Evolutionary conservation across 2,797 vertebrate genomes (phyloP), one percentile per base, ranked within the genome.

Genomic region (Betta splendens): DNA sequence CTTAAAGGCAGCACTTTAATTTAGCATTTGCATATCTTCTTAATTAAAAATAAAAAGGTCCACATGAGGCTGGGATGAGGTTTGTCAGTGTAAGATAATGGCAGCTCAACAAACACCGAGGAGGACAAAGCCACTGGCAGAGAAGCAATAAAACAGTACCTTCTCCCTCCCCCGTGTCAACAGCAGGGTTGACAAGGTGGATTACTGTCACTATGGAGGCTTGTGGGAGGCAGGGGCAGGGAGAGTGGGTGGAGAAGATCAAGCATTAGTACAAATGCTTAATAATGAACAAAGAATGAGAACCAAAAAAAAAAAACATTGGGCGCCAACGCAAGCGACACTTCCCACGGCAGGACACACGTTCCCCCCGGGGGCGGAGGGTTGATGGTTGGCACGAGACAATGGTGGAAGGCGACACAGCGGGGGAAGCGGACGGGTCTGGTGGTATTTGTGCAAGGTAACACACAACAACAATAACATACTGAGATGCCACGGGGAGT

Each of bases 181-280:
- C 93, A 81, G 90, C 92, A 87, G 91, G 84, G 90, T 91, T 97
- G 95, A 98, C 97, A 95, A 93, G 94, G 94, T 95, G 95, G 92
- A 97, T 94, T 91, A 97, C 94, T 85, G 97, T 98, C 95, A 96
- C 96, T 93, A 96, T 31, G 95, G 96, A 98, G 94, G 95, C 97
- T 97, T 98, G 94, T 91, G 90, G 91, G 91, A 84, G 87, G 91
- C 77, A 82, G 87, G 79, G 90, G 62, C n/a, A 39, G 56, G 68
- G 89, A 80, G 87, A 90, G 85, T 69, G 92, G 90, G 91, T 92
- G 92, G 92, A 72, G 93, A 74, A 93, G 86, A 90, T 77, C 85
- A 86, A 84, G 73, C 72, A 85, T 94, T 93, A 94, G 87, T 86
- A 86, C 67, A 81, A 87, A 83, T 75, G 83, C 44, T 67, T 75